Percentiles rank a stretch among this genome's conserved stretches.
Evolutionary conservation across 2,113 vertebrate genomes (phyloP).

Genomic region (Pomatorhinus ruficollis): DNA sequence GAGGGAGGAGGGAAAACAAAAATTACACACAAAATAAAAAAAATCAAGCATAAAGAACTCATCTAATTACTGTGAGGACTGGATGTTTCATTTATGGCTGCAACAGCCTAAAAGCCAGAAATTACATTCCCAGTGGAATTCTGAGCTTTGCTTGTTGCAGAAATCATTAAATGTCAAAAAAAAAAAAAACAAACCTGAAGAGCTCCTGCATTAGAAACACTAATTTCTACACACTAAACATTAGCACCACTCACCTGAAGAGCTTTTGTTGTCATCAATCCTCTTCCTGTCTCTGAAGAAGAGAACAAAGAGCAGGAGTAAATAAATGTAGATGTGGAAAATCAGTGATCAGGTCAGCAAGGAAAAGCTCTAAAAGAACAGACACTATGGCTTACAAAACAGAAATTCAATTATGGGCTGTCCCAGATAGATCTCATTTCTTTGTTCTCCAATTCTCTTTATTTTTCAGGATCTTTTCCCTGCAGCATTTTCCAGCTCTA

Average conservation of each 20-base stretch:
- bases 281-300: constrained; percentile 86
- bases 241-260: constrained; percentile 78
- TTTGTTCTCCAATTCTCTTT: neutral
- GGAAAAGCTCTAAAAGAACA: neutral
- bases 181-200: neutral
- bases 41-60: neutral
- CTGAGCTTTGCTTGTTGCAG: neutral
- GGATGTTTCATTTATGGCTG: neutral
- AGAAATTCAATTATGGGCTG: neutral
- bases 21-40: neutral
- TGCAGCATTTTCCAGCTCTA: neutral
- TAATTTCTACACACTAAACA: too few relatives aligned
- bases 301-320: neutral
- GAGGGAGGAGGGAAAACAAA: neutral
- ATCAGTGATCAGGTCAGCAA: neutral
- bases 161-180: neutral
- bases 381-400: neutral
- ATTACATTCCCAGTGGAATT: neutral
- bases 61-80: neutral
- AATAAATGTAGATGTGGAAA: neutral
- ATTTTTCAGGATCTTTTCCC: neutral
- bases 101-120: neutral
- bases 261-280: constrained; percentile 79
- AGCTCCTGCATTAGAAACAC: neutral
- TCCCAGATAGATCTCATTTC: neutral